Base-by-base conservation (phyloP, 1,140 invertebrate species). In the Drosophila serrata region DNA sequence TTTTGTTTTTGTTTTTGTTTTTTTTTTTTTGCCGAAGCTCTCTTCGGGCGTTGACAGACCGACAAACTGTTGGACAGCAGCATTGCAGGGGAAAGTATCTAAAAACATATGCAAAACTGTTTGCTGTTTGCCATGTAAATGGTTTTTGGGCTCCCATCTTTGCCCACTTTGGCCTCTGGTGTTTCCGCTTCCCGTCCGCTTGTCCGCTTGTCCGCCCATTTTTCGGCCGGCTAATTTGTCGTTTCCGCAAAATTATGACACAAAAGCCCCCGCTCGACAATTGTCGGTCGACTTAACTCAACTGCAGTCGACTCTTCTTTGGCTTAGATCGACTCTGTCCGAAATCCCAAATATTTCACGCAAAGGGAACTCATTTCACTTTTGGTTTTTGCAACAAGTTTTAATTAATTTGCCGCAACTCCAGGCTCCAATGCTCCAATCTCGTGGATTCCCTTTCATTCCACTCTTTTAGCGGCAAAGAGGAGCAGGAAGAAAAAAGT, bases 321-420 rank as follows among this genome's bases (percentile, higher is more conserved):
- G 51, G 63, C 59, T 70, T 61, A 61, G 64, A 68, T 63, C 51
- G 55, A 62, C 64, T 82, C 39, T 48, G 65, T 39, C 43, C 64
- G 31, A 55, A 55, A 68, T 72, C 17, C 51, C 22, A 72, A 72
- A 72, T 70, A 72, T 72, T 72, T 70, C 33, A 48, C 49, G 68
- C 64, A 72, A 72, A 72, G 65, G 35, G 51, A 72, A 82, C 81
- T 73, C 42, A 79, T 72, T 85, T 67, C 49, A 56, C 76, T 73
- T 49, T 62, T 62, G 61, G 75, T 80, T 82, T 76, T 70, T 60
- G 85, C 86, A 90, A 88, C 85, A 88, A 88, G 85, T 88, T 88
- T 88, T 88, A 88, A 88, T 88, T 88, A 90, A 88, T 88, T 88
- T 88, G 85, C 82, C 81, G 42, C 74, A 90, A 79, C 81, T 84